Conservation (phyloP, 2,797 vertebrate species). For the Sebastes variabilis region DNA sequence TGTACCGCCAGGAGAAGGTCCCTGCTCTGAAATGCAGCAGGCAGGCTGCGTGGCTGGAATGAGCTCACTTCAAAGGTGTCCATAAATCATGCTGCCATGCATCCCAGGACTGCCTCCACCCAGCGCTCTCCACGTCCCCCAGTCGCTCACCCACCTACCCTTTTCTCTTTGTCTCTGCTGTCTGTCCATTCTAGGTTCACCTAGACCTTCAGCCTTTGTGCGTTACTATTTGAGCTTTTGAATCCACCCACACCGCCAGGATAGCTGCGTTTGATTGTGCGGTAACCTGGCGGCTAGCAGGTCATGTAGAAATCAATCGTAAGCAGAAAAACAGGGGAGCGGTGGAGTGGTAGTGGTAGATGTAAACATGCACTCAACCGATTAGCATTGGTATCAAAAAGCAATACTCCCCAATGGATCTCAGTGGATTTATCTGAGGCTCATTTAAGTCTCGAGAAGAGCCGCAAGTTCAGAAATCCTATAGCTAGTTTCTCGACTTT, state of each 20-base stretch:
- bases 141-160: constrained; percentile 19
- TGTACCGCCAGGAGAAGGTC: constrained; percentile 42
- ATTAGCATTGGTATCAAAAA: constrained; percentile 40
- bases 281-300: not conserved
- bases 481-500: constrained; percentile 79
- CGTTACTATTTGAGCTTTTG: not conserved
- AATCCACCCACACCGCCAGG: not conserved
- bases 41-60: constrained; percentile 68
- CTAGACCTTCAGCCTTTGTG: constrained; percentile 40
- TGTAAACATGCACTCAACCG: constrained; percentile 30
- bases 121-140: constrained; percentile 1
- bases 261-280: constrained; percentile 12
- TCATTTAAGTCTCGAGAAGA: constrained; percentile 39
- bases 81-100: constrained; percentile 81
- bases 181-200: constrained; percentile 36
- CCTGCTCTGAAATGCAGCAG: constrained; percentile 59
- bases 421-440: constrained; percentile 42
- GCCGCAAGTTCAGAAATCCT: constrained; percentile 68
- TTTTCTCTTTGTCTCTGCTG: constrained; percentile 30
- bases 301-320: constrained; percentile 25
- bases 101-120: constrained; percentile 33
- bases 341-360: not conserved
- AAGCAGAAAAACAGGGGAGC: not conserved
- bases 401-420: constrained; percentile 12
- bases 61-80: constrained; percentile 81